A percentile compares a stretch with the other conserved stretches of the same genome.
Conservation (phyloP, 2,888 invertebrate species). For the Nasonia oneida region DNA sequence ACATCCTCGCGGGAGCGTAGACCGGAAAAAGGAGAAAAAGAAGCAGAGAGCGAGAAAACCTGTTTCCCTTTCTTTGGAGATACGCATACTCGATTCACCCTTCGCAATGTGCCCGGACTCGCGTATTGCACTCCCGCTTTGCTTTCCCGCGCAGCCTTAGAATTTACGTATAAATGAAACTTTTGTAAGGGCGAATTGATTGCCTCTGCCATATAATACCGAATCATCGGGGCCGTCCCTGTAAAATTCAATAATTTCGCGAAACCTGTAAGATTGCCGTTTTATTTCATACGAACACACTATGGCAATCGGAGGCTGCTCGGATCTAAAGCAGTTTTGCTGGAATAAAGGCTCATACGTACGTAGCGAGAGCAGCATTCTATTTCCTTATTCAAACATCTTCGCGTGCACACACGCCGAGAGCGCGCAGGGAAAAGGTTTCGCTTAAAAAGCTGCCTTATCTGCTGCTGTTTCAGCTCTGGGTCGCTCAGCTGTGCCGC, state of each 20-base stretch:
- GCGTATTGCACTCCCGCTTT: neutral
- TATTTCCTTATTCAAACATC: slow-evolving; percentile 56
- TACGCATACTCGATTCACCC: neutral
- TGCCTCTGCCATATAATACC: neutral
- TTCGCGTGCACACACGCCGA: neutral
- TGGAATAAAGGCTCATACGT: neutral
- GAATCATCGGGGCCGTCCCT: neutral
- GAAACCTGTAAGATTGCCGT: neutral
- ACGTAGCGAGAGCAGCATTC: slow-evolving; percentile 8
- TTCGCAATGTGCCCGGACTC: neutral
- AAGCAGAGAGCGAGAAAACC: slow-evolving; percentile 17
- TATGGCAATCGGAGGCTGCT: neutral
- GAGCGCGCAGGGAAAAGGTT: slow-evolving; percentile 22
- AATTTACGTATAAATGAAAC: neutral
- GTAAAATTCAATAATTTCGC: neutral
- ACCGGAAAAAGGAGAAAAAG: slow-evolving; percentile 5
- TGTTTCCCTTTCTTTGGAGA: slow-evolving; percentile 22
- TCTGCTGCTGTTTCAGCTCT: neutral
- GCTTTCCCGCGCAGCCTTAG: neutral
- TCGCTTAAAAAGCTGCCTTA: slow-evolving; percentile 2
- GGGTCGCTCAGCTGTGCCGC: slow-evolving; percentile 35
- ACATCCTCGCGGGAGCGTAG: neutral
- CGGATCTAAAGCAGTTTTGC: neutral
- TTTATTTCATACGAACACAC: neutral
- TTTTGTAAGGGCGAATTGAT: neutral